Percentiles rank a stretch among this genome's conserved stretches.
Evolutionary conservation across 2,888 invertebrate genomes (phyloP).

Genomic region (Pardosa pseudoannulata): DNA sequence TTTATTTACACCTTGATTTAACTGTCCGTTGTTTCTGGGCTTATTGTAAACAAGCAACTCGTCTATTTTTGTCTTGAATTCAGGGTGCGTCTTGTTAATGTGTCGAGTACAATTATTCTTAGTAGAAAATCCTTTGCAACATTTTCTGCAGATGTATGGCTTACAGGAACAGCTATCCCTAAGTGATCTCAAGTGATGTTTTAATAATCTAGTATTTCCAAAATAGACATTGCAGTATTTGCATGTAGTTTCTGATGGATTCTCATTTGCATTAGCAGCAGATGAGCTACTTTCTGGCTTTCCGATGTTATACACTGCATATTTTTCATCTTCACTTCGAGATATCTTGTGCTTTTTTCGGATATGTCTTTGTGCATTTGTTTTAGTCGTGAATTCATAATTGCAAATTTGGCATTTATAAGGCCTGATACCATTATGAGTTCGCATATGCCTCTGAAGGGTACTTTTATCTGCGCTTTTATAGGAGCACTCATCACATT

Average conservation of each 20-base stretch:
- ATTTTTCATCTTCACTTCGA: not conserved
- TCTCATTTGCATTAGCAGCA: not conserved
- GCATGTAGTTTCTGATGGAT: constrained; percentile 76
- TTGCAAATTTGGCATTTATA: constrained; percentile 19
- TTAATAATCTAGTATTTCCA: constrained; percentile 77
- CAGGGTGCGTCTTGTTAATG: constrained; percentile 77
- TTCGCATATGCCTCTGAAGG: constrained; percentile 26
- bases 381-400: constrained; percentile 27
- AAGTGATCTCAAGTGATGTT: constrained; percentile 78
- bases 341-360: constrained; percentile 28
- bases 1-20: not conserved
- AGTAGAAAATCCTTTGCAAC: constrained; percentile 77
- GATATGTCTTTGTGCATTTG: constrained; percentile 35
- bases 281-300: not conserved
- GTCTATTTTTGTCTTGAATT: constrained; percentile 71
- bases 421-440: constrained; percentile 19
- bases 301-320: not conserved
- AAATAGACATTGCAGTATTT: constrained; percentile 79
- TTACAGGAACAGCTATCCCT: constrained; percentile 76
- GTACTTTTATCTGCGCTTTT: constrained; percentile 30
- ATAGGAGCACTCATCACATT: constrained; percentile 15
- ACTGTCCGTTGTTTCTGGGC: not conserved
- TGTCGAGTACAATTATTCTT: constrained; percentile 78
- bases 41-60: constrained; percentile 48
- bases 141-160: constrained; percentile 77